Evolutionary conservation across 1,140 invertebrate genomes (phyloP), one percentile per base, ranked within the genome.

Genomic region (Diorhabda sublineata): DNA sequence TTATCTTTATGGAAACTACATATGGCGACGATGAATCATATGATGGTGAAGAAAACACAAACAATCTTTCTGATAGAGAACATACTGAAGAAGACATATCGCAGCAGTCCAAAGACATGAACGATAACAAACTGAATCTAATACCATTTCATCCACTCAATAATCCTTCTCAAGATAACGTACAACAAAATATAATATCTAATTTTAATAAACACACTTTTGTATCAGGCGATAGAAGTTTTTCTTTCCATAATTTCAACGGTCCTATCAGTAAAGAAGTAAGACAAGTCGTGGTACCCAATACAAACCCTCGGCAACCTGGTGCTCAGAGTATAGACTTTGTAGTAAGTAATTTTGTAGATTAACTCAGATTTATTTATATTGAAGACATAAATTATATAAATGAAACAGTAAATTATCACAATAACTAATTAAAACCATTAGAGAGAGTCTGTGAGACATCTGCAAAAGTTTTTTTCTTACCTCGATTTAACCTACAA

Each of bases 211-310:
- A 26, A 26, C 26, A 26, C 26, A 26, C 26, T 26, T 26, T 26
- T 26, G 26, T 26, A 26, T 26, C 3, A 43, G 7, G 43, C 45
- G 61, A 72, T 7, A 84, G 85, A 11, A 87, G 87, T 41, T 88
- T 85, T 73, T 89, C 87, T 0, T 89, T 87, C 76, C 84, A 87
- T 61, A 84, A 86, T 64, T 89, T 89, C 76, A 85, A 83, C 77
- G 88, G 88, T 52, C 88, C 88, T 26, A 87, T 89, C 4, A 88
- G 85, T 78, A 88, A 85, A 11, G 76, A 85, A 72, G 84, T 85
- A 45, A 75, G 83, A 9, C 79, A 85, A 74, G 82, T 86, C 5
- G 7, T 69, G 41, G 67, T 75, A 45, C 62, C 64, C 44, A 62
- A 61, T 45, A 61, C 66, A 5, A 65, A 71, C 61, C 58, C 41